Evolutionary conservation across 2,888 invertebrate species (phyloP).

Genomic region (Drosophila rellima): DNA sequence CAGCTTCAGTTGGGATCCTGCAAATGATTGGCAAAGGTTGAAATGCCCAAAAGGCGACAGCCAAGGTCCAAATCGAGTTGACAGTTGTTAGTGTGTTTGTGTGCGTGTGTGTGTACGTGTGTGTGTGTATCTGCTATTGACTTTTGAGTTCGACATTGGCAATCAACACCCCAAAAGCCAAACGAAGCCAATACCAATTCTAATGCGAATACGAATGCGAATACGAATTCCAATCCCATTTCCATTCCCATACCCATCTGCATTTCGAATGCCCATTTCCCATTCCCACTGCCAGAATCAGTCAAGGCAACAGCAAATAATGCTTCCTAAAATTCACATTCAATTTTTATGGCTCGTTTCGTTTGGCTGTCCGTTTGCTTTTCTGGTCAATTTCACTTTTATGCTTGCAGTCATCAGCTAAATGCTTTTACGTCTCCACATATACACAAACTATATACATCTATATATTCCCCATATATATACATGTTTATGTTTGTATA

Average conservation of each 20-base stretch:
- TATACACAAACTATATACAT: slow-evolving; percentile 19
- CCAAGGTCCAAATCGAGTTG: slow-evolving; percentile 37
- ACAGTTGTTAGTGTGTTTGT: slow-evolving; percentile 33
- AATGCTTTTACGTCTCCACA: slow-evolving; percentile 58
- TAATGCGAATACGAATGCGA: slow-evolving; percentile 16
- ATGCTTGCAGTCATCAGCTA: slow-evolving; percentile 76
- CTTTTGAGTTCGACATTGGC: slow-evolving; percentile 58
- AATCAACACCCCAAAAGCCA: slow-evolving; percentile 56
- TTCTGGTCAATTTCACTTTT: slow-evolving; percentile 80
- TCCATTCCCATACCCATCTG: slow-evolving; percentile 26
- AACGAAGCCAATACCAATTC: slow-evolving; percentile 21
- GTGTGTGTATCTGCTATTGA: slow-evolving; percentile 56
- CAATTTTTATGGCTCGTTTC: slow-evolving; percentile 72
- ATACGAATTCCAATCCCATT: slow-evolving; percentile 31
- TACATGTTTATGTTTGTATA: slow-evolving; percentile 34
- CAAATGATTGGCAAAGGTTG: slow-evolving; percentile 65
- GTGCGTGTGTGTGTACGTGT: slow-evolving; percentile 8
- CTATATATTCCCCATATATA: slow-evolving; percentile 8
- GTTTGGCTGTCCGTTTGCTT: slow-evolving; percentile 55
- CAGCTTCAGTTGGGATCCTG: slow-evolving; percentile 35
- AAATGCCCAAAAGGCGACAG: slow-evolving; percentile 46
- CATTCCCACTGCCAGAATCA: slow-evolving; percentile 33
- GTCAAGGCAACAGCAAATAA: slow-evolving; percentile 23
- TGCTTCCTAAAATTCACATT: slow-evolving; percentile 59
- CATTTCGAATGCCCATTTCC: slow-evolving; percentile 34